Base-by-base conservation (phyloP, 2,888 invertebrate species). In the Ditylenchus weischeri region DNA sequence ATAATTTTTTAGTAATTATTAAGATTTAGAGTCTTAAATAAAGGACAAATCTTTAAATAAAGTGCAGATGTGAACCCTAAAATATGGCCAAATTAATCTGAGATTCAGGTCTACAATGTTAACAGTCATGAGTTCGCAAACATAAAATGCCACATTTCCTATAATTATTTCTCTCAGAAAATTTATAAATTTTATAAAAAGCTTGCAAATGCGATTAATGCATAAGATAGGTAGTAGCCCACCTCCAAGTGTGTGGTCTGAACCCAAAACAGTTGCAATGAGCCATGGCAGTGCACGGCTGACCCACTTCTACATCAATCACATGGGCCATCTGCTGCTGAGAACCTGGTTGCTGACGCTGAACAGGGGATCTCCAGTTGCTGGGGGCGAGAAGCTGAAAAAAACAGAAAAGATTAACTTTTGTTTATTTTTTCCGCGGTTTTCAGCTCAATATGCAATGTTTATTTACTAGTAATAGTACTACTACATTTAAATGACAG, bases 231-330 rank as follows among this genome's bases (percentile, higher is more conserved):
- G 5, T 29, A 29, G 29, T 29, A 29, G 43, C 74, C 35, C 18
- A 74, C 75, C 75, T 76, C 75, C 75, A 74, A 21, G 61, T 66
- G 73, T 74, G 75, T 23, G 76, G 76, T 21, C 76, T 61, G 57
- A 74, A 74, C 0, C 75, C 75, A 51, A 66, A 68, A 57, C 74
- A 74, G 38, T 76, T 76, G 64, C 74, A 74, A 21, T 57, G 38
- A 58, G 68, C 69, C 73, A 64, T 58, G 43, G 59, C 59, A 15
- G 71, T 69, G 65, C 74, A 74, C 15, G 70, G 76, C 13, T 68
- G 68, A 29, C 74, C 74, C 49, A 74, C 74, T 18, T 72, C 70
- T 21, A 74, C 71, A 71, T 74, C 71, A 38, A 73, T 75, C 51
- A 72, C 64, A 51, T 73, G 64, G 18, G 73, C 74, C 73, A 73